Conservation (phyloP, 2,888 invertebrate species). For the Parnassius smintheus region DNA sequence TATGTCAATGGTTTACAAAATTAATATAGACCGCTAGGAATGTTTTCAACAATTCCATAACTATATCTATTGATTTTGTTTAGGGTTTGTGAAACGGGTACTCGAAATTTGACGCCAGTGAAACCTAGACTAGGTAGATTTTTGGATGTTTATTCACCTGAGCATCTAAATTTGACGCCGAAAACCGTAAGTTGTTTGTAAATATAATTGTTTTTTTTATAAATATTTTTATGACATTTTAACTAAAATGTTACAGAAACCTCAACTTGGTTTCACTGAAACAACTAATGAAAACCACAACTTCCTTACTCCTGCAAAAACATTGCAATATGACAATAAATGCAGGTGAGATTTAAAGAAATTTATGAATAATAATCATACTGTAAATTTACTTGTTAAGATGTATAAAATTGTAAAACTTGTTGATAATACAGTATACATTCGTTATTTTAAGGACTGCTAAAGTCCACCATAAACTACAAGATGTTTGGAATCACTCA, state of each 20-base stretch:
- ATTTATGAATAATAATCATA: conserved; percentile 9
- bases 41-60: not conserved
- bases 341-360: conserved; percentile 54
- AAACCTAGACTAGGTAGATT: conserved; percentile 69
- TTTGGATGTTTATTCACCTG: conserved; percentile 72
- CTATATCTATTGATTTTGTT: not conserved
- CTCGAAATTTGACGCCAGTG: conserved; percentile 56
- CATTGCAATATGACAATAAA: conserved; percentile 50
- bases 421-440: not conserved
- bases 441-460: conserved; percentile 51
- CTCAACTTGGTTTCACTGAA: conserved; percentile 42
- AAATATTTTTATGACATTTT: not conserved
- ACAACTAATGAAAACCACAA: conserved; percentile 55
- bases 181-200: conserved; percentile 57
- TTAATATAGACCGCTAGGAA: conserved; percentile 14
- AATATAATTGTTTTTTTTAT: conserved; percentile 3
- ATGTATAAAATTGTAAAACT: not conserved
- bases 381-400: not conserved
- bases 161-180: conserved; percentile 73
- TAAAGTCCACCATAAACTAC: conserved; percentile 49
- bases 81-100: conserved; percentile 46
- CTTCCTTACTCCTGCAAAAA: conserved; percentile 57
- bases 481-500: conserved; percentile 60
- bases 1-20: conserved; percentile 23
- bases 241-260: conserved; percentile 45